Evolutionary conservation across 2,888 invertebrate genomes (phyloP).

Genomic region (Celastrina argiolus): DNA sequence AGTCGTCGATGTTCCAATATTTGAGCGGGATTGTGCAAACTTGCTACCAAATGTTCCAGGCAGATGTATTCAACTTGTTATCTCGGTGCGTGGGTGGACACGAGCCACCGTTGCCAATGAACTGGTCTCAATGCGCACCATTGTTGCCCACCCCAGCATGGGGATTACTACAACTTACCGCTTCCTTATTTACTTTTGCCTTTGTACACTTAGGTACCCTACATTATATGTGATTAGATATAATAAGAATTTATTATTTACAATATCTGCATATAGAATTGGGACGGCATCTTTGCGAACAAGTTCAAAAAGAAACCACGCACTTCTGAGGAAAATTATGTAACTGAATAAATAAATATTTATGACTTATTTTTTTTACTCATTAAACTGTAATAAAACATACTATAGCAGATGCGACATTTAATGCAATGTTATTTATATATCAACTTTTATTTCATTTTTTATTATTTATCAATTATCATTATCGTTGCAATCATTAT

Average conservation of each 20-base stretch:
- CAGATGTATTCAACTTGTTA: conserved; percentile 74
- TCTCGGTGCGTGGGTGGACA: conserved; percentile 69
- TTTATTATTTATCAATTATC: too few species aligned
- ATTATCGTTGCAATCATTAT: too few species aligned
- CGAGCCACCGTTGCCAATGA: conserved; percentile 59
- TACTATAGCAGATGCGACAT: too few species aligned
- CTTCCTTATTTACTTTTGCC: conserved; percentile 64
- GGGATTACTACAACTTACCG: conserved; percentile 49
- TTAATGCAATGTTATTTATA: too few species aligned
- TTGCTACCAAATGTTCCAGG: conserved; percentile 56
- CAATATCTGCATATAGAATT: neutral
- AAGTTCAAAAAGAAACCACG: neutral
- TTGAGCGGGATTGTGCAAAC: conserved; percentile 36
- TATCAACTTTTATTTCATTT: too few species aligned
- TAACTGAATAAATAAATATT: neutral
- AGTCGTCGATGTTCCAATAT: conserved; percentile 27
- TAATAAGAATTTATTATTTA: neutral
- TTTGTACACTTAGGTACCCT: conserved; percentile 39
- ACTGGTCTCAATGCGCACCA: conserved; percentile 63
- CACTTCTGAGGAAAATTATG: neutral
- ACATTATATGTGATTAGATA: neutral
- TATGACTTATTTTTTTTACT: too few species aligned
- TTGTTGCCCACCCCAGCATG: conserved; percentile 63
- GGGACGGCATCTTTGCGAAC: neutral
- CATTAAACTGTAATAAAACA: too few species aligned